Evolutionary conservation across 2,113 vertebrate genomes (phyloP).

Genomic region (Cinclus mexicanus): DNA sequence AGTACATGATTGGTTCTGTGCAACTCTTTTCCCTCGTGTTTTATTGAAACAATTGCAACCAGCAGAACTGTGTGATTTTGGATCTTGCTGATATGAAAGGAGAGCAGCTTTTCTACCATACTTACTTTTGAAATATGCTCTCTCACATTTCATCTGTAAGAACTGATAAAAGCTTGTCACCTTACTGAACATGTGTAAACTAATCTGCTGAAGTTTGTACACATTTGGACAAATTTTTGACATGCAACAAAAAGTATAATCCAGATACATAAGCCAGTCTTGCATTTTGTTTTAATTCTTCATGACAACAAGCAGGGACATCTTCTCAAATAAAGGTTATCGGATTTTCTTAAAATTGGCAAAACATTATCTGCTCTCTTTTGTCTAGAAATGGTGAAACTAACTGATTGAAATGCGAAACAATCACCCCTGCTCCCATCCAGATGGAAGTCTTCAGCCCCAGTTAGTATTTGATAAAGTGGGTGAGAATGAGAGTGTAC

Average conservation of each 20-base stretch:
- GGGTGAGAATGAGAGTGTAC: neutral
- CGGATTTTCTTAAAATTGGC: neutral
- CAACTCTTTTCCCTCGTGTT: neutral
- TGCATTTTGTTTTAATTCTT: neutral
- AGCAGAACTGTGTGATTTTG: neutral
- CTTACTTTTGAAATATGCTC: neutral
- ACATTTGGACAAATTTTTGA: neutral
- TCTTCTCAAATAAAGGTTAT: neutral
- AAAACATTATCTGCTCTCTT: neutral
- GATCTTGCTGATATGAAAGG: neutral
- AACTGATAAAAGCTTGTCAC: neutral
- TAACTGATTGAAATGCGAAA: conserved; percentile 4
- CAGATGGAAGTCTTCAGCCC: conserved; percentile 26
- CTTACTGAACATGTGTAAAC: neutral
- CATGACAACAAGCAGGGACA: neutral
- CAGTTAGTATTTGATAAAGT: conserved; percentile 7
- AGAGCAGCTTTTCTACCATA: neutral
- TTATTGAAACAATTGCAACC: neutral
- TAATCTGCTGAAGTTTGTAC: neutral
- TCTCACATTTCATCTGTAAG: neutral
- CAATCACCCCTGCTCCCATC: neutral
- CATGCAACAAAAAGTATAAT: neutral
- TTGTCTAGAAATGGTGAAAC: neutral
- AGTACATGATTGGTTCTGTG: neutral
- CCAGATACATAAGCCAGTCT: neutral